A percentile compares a stretch with the other conserved stretches of the same genome.
These are phyloP conservation scores for Aleiodes leptofemur DNA, from an alignment of 2,888 invertebrate genomes.

Conservation along the genomic window DNA sequence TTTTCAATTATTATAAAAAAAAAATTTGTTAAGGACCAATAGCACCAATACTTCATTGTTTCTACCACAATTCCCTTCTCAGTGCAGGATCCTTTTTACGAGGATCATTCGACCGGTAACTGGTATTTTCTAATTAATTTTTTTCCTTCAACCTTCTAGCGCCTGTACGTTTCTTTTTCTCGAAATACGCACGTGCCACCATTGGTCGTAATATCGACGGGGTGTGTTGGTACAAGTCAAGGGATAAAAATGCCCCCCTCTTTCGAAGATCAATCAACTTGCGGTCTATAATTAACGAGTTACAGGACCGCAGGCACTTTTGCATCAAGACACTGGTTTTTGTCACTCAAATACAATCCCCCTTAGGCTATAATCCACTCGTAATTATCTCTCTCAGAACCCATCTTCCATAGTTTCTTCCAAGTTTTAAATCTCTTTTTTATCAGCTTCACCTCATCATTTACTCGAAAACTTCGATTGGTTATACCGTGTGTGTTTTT, in stretches of 20 bases:
- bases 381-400: constrained; percentile 32
- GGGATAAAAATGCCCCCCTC: constrained; percentile 54
- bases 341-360: constrained; percentile 67
- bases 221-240: constrained; percentile 61
- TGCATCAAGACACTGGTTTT: constrained; percentile 75
- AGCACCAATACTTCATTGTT: too few relatives aligned
- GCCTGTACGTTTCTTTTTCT: not conserved
- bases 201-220: constrained; percentile 64
- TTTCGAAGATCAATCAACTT: constrained; percentile 73
- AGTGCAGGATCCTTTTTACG: too few relatives aligned
- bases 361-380: constrained; percentile 44
- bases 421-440: not conserved
- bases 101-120: constrained; percentile 13
- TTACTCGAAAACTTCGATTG: constrained; percentile 66
- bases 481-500: constrained; percentile 71
- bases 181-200: constrained; percentile 1
- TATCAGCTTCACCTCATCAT: constrained; percentile 36
- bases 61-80: too few relatives aligned
- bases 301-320: constrained; percentile 61
- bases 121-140: constrained; percentile 73
- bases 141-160: constrained; percentile 49
- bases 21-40: too few relatives aligned
- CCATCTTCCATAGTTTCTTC: constrained; percentile 6
- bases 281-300: constrained; percentile 75
- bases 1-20: too few relatives aligned